Evolutionary conservation across 1,140 invertebrate species (phyloP).

Genomic region (Cataglyphis hispanica): DNA sequence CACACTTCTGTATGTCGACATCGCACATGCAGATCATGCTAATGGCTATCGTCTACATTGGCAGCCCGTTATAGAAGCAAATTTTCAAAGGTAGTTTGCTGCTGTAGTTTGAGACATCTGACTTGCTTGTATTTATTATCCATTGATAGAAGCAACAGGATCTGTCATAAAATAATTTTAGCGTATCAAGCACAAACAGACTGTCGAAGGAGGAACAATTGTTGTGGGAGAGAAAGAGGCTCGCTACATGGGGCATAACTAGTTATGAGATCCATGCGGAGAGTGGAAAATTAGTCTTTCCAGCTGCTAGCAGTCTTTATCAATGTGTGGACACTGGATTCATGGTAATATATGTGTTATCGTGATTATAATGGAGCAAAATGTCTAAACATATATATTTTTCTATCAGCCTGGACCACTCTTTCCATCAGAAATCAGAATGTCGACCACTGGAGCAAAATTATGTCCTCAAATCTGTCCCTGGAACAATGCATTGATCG

Average conservation of each 20-base stretch:
- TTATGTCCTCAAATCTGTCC: constrained; percentile 97
- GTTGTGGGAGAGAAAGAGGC: constrained; percentile 95
- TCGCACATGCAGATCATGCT: constrained; percentile 88
- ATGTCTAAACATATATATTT: constrained; percentile 30
- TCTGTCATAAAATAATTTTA: constrained; percentile 56
- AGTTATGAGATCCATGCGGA: constrained; percentile 95
- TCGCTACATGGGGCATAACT: constrained; percentile 97
- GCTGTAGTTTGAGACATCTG: background rate
- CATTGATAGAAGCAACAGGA: background rate
- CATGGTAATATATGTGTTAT: constrained; percentile 85
- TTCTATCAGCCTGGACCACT: constrained; percentile 88
- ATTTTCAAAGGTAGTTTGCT: constrained; percentile 90
- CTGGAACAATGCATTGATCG: constrained; percentile 93
- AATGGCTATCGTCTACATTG: constrained; percentile 88
- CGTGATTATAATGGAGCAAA: background rate
- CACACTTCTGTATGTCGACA: constrained; percentile 94
- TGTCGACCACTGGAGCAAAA: constrained; percentile 90
- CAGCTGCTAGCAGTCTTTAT: constrained; percentile 94
- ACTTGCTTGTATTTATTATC: background rate
- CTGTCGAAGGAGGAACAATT: constrained; percentile 95
- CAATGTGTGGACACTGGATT: constrained; percentile 92
- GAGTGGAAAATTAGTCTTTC: constrained; percentile 95
- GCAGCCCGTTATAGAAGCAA: constrained; percentile 91
- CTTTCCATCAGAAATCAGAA: constrained; percentile 91
- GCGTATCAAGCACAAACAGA: constrained; percentile 86